Evolutionary conservation across 2,113 vertebrate genomes (phyloP).

Genomic region (Benitochromis conjunctus): DNA sequence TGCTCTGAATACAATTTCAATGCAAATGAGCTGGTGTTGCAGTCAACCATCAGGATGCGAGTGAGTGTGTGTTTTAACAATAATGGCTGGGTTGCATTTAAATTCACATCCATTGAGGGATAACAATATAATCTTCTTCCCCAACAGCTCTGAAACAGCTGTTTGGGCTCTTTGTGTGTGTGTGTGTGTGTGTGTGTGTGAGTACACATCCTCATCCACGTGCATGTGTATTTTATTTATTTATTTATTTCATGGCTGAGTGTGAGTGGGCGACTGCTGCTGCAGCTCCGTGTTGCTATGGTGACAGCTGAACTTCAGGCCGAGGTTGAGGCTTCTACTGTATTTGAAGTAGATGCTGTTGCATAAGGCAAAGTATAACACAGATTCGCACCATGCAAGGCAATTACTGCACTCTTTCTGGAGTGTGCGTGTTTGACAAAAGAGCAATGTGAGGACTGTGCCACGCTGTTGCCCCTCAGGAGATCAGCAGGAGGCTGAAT

Average conservation of each 20-base stretch:
- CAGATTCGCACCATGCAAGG: background rate
- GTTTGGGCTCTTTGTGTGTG: background rate
- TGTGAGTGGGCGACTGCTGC: slow-evolving; percentile 51
- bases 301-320: slow-evolving; percentile 59
- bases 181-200: background rate
- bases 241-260: background rate
- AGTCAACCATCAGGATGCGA: slow-evolving; percentile 19
- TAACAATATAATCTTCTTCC: slow-evolving; percentile 37
- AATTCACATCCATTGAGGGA: slow-evolving; percentile 23
- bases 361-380: slow-evolving; percentile 46
- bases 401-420: background rate
- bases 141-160: slow-evolving; percentile 12
- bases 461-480: background rate
- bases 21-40: slow-evolving; percentile 36
- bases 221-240: background rate
- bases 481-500: slow-evolving; percentile 17
- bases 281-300: slow-evolving; percentile 62
- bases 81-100: slow-evolving; percentile 16
- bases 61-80: slow-evolving; percentile 22
- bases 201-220: background rate
- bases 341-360: slow-evolving; percentile 65
- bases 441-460: background rate
- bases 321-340: slow-evolving; percentile 55
- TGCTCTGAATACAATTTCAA: slow-evolving; percentile 39
- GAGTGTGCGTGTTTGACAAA: slow-evolving; percentile 17